Base-by-base conservation (phyloP, 2,113 vertebrate species). In the Myanophis thanlyinensis region DNA sequence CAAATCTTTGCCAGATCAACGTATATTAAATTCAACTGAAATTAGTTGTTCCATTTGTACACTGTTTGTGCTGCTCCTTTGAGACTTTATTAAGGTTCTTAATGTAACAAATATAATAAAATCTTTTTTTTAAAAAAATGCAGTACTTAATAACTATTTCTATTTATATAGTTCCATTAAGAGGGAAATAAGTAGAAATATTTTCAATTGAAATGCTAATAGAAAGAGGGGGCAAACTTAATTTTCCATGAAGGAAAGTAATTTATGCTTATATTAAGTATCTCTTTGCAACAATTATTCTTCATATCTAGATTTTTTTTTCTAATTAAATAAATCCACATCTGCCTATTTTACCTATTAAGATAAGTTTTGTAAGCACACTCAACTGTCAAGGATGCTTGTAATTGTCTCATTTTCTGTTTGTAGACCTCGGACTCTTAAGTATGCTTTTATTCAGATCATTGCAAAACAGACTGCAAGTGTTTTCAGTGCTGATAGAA, bases 151-250 rank as follows among this genome's bases (percentile, higher is more conserved):
- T 90, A 25, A 12, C 56, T 95, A 95, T 91, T 96, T 47, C 90
- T 96, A 96, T 95, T 97, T 95, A 95, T 95, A 91, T 40, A 48
- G 7, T 94, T 95, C 52, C 93, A 97, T 96, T 96, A 94, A 95
- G 91, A 95, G 95, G 47, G 87, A 96, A 95, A 95, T 91, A 0
- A 95, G 87, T 95, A 92, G 92, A 95, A 96, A 95, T 94, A 25
- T 5, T 95, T 97, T 95, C 94, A 96, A 90, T 46, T 95, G 93
- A 97, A 97, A 96, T 96, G 94, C 4, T 96, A 96, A 96, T 95
- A 95, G 5, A 86, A 92, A 95, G 18, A 6, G 93, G 95, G 53
- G 0, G 0, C 0, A 53, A 20, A 46, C 53, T 94, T 95, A 92
- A 96, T 95, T 96, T 97, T 95, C 94, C 89, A 86, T 94, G 93